Conservation (phyloP, 2,113 vertebrate species). For the Passer domesticus region DNA sequence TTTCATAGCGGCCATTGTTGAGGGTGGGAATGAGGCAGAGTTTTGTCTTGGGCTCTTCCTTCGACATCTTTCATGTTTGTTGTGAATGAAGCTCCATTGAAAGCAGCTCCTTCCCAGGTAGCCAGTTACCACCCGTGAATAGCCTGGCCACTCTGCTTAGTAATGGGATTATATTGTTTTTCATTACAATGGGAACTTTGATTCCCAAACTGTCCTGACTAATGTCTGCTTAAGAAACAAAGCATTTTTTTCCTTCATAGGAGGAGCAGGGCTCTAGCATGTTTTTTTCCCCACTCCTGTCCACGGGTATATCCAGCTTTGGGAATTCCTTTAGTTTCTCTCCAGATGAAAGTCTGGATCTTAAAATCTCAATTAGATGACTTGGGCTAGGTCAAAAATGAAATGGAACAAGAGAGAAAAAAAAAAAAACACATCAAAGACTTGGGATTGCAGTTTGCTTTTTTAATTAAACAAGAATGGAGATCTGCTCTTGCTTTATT, state of each 20-base stretch:
- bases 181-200: slow-evolving; percentile 61
- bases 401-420: background rate
- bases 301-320: background rate
- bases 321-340: slow-evolving; percentile 57
- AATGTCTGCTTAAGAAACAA: slow-evolving; percentile 51
- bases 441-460: slow-evolving; percentile 34
- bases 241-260: background rate
- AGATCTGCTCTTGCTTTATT: slow-evolving; percentile 41
- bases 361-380: slow-evolving; percentile 66
- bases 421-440: slow-evolving; percentile 52
- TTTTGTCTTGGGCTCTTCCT: slow-evolving; percentile 62
- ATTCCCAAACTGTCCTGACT: slow-evolving; percentile 53
- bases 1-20: slow-evolving; percentile 21
- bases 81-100: slow-evolving; percentile 66
- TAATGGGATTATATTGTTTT: slow-evolving; percentile 60
- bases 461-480: slow-evolving; percentile 52
- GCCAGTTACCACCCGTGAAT: background rate
- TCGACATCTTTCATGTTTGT: slow-evolving; percentile 47
- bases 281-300: background rate
- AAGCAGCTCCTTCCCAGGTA: slow-evolving; percentile 60
- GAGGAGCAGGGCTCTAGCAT: background rate
- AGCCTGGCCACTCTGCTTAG: slow-evolving; percentile 5
- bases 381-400: slow-evolving; percentile 61
- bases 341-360: slow-evolving; percentile 56
- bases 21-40: slow-evolving; percentile 41